Conservation (phyloP, 2,888 invertebrate species). For the Blastobasis adustella region DNA sequence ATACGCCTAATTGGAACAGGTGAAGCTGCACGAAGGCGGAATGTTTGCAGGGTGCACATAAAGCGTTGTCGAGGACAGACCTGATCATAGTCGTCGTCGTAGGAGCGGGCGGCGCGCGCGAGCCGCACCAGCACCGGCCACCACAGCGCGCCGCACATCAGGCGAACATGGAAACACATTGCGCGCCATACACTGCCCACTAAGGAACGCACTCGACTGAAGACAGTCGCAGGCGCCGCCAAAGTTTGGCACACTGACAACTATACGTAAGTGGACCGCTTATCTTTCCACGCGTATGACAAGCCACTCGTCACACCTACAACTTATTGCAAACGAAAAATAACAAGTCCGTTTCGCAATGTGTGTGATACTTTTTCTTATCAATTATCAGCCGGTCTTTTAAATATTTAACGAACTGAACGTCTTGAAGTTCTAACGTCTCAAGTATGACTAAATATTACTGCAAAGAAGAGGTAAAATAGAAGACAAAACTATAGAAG, state of each 20-base stretch:
- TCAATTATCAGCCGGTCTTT: too few relatives aligned
- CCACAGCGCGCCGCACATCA: conserved; percentile 70
- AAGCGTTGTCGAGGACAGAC: conserved; percentile 58
- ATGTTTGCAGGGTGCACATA: conserved; percentile 43
- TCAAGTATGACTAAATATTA: too few relatives aligned
- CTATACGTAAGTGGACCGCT: conserved; percentile 39
- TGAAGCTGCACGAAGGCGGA: conserved; percentile 53
- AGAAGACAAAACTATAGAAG: too few relatives aligned
- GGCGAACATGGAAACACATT: conserved; percentile 70
- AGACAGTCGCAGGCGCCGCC: conserved; percentile 58
- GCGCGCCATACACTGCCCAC: conserved; percentile 70
- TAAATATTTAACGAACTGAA: too few relatives aligned
- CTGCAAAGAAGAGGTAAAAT: too few relatives aligned
- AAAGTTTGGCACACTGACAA: conserved; percentile 67
- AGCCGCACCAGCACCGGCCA: conserved; percentile 67
- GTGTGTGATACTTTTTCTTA: too few relatives aligned
- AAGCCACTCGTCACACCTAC: conserved; percentile 31
- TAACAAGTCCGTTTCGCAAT: neutral
- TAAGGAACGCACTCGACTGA: conserved; percentile 69
- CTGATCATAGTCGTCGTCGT: conserved; percentile 71
- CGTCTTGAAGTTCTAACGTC: too few relatives aligned
- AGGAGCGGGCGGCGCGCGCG: conserved; percentile 54
- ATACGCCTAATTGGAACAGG: conserved; percentile 39
- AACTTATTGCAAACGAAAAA: conserved; percentile 12
- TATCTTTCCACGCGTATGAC: conserved; percentile 56